Base-by-base conservation (phyloP, 2,888 invertebrate species). In the Spodoptera exigua region DNA sequence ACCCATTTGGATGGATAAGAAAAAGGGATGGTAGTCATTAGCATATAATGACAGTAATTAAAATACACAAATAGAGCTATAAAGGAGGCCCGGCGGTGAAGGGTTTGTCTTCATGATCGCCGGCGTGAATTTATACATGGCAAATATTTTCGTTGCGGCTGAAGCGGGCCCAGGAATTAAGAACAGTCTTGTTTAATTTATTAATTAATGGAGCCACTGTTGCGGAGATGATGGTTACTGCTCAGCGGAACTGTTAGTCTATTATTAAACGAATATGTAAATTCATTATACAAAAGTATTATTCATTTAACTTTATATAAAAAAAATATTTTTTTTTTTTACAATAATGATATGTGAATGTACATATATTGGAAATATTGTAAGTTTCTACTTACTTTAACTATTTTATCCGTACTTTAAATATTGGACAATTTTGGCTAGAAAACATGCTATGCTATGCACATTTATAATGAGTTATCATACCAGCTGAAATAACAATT, bases 21-120 rank as follows among this genome's bases (percentile, higher is more conserved):
- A 94, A 94, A 94, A 94, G 94, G 94, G 94, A 94, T 93, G 92
- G 89, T 87, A 90, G 93, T 92, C 94, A 93, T 94, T 94, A 94
- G 93, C 94, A 94, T 94, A 95, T 95, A 95, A 95, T 95, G 95
- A 95, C 95, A 94, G 95, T 95, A 95, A 95, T 95, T 95, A 95
- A 95, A 95, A 95, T 95, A 95, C 95, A 95, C 95, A 95, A 95
- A 95, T 95, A 95, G 95, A 95, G 95, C 95, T 93, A 95, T 95
- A 95, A 95, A 95, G 94, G 89, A 89, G 88, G 89, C 90, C 87
- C 85, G 87, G 83, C 89, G 91, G 82, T 93, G 93, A 94, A 94
- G 94, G 94, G 94, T 88, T n/a, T 91, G 92, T 92, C 92, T 93
- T 92, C 93, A 91, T 92, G 92, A 91, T 91, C 88, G 88, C 80